Conservation (phyloP, 2,888 invertebrate species). For the Pollenia labialis region DNA sequence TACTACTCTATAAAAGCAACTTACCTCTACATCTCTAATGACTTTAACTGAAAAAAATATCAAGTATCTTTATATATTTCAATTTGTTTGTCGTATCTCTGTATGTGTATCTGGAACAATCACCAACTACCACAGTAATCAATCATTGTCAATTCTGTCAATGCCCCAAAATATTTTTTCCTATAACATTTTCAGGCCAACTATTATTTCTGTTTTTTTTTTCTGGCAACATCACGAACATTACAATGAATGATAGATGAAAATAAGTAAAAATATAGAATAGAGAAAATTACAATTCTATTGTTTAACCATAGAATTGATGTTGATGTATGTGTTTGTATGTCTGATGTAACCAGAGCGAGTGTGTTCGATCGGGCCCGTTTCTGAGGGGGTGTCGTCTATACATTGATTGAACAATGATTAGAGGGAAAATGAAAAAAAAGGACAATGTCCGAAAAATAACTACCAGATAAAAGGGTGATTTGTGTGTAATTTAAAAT, state of each 20-base stretch:
- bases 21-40: conserved; percentile 23
- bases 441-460: conserved; percentile 38
- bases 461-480: conserved; percentile 32
- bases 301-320: conserved; percentile 72
- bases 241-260: conserved; percentile 2
- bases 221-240: conserved; percentile 34
- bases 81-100: not conserved
- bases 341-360: conserved; percentile 9
- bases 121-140: conserved; percentile 76
- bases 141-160: conserved; percentile 82
- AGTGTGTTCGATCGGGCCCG: not conserved
- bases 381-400: conserved; percentile 50
- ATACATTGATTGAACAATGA: conserved; percentile 68
- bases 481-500: not conserved
- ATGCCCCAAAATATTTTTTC: conserved; percentile 72
- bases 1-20: too few relatives aligned
- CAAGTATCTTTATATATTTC: conserved; percentile 11
- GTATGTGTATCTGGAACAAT: conserved; percentile 12
- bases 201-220: conserved; percentile 3
- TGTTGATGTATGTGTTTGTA: conserved; percentile 47
- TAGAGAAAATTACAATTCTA: conserved; percentile 67
- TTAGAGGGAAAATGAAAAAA: conserved; percentile 60
- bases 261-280: conserved; percentile 34
- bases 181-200: conserved; percentile 34
- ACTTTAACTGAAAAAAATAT: conserved; percentile 2